phyloP scores from a whole-genome alignment of 2,888 invertebrate species.

The Cremastinae sp. region DNA sequence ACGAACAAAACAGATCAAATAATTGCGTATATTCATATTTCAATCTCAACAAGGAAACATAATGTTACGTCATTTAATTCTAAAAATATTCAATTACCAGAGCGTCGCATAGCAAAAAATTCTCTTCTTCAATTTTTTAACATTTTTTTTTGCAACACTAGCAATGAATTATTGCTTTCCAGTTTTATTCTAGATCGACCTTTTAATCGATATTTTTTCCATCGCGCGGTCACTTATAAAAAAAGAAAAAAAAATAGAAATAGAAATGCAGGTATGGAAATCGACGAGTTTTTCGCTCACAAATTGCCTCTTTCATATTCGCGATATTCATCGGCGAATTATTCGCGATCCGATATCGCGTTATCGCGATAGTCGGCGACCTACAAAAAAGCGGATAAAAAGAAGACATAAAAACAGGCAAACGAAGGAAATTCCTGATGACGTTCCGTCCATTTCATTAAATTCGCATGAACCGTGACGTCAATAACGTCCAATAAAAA shows the following conservation, averaged over 20 bases:
- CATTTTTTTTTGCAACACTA: not conserved
- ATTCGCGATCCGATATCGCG: not conserved
- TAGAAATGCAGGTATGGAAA: not conserved
- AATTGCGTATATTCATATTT: conserved; percentile 6
- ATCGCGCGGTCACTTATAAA: not conserved
- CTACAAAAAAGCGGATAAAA: not conserved
- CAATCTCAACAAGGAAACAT: not conserved
- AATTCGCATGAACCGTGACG: conserved; percentile 45
- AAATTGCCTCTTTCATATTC: not conserved
- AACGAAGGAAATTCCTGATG: conserved; percentile 25
- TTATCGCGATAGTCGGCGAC: conserved; percentile 8
- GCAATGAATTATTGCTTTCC: too few relatives aligned
- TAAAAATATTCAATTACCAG: too few relatives aligned
- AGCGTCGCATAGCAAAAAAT: too few relatives aligned
- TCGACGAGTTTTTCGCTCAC: not conserved
- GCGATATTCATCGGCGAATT: conserved; percentile 1
- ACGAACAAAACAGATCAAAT: too few relatives aligned
- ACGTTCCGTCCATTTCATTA: conserved; percentile 26
- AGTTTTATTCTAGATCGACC: too few relatives aligned
- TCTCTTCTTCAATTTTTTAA: too few relatives aligned
- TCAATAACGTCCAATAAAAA: conserved; percentile 27
- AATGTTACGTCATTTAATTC: too few relatives aligned
- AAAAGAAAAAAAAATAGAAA: not conserved
- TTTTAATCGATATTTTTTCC: not conserved
- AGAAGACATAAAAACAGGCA: conserved; percentile 11